These are phyloP conservation scores for Drosophila nr. medialis DNA, from an alignment of 2,888 invertebrate species.

Conservation along the genomic window DNA sequence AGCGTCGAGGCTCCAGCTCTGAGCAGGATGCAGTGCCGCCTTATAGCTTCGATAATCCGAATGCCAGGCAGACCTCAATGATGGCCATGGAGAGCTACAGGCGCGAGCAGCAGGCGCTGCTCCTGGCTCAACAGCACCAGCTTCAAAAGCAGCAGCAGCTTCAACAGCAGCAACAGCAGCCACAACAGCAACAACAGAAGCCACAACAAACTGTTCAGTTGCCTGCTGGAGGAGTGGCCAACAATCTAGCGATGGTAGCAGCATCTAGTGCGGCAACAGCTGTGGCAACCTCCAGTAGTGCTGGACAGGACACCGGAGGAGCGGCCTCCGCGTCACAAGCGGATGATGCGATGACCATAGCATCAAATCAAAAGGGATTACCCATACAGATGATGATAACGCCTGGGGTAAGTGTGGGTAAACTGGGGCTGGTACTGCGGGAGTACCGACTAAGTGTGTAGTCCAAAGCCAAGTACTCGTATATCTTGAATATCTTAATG, in stretches of 20 bases:
- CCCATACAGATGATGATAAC: constrained; percentile 85
- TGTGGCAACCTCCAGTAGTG: constrained; percentile 62
- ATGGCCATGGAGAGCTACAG: constrained; percentile 84
- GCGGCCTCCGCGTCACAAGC: constrained; percentile 43
- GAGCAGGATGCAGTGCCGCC: constrained; percentile 84
- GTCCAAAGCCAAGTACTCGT: constrained; percentile 53
- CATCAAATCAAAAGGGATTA: constrained; percentile 66
- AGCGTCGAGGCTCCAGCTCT: constrained; percentile 81
- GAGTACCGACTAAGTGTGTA: constrained; percentile 34
- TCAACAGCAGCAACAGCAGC: constrained; percentile 59
- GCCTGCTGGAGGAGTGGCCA: constrained; percentile 52
- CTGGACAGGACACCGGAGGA: constrained; percentile 36
- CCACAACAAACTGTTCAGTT: constrained; percentile 25
- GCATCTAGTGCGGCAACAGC: constrained; percentile 70
- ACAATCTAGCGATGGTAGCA: constrained; percentile 70
- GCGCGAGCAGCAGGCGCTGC: constrained; percentile 80
- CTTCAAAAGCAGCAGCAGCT: constrained; percentile 64
- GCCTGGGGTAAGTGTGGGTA: constrained; percentile 84
- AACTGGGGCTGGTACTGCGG: constrained; percentile 19
- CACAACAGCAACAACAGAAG: constrained; percentile 27
- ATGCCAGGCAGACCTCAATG: constrained; percentile 83
- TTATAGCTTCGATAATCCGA: constrained; percentile 83
- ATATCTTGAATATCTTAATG: constrained; percentile 78
- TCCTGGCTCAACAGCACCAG: constrained; percentile 67
- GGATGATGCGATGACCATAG: constrained; percentile 62